Evolutionary conservation across 2,888 invertebrate genomes (phyloP).

Genomic region (Caenorhabditis becei): DNA sequence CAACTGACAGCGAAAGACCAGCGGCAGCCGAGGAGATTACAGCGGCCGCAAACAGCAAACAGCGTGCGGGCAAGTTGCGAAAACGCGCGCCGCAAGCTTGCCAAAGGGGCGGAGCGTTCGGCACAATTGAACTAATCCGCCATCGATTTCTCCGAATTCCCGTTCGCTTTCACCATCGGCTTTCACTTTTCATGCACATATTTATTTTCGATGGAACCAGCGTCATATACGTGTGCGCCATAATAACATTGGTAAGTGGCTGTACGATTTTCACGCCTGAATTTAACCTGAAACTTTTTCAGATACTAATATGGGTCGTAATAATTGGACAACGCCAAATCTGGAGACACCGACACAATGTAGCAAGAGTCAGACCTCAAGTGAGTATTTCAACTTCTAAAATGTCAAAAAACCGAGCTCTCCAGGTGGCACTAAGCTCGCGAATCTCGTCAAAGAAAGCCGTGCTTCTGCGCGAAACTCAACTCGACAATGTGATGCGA

Average conservation of each 20-base stretch:
- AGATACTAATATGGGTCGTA: slow-evolving; percentile 67
- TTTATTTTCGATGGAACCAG: slow-evolving; percentile 68
- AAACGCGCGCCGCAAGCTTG: slow-evolving; percentile 18
- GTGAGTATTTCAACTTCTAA: slow-evolving; percentile 46
- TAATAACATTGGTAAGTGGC: slow-evolving; percentile 53
- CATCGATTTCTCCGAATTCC: slow-evolving; percentile 35
- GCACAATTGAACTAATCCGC: slow-evolving; percentile 36
- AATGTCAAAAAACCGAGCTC: not conserved
- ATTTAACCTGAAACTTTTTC: slow-evolving; percentile 25
- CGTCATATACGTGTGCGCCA: slow-evolving; percentile 60
- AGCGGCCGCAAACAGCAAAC: slow-evolving; percentile 16
- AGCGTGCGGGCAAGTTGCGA: slow-evolving; percentile 20
- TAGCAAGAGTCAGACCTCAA: slow-evolving; percentile 70
- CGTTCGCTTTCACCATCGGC: not conserved
- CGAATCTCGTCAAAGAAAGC: slow-evolving; percentile 54
- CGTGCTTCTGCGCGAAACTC: slow-evolving; percentile 39
- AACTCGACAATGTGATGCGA: slow-evolving; percentile 66
- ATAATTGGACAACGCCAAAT: slow-evolving; percentile 76
- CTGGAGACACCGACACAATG: slow-evolving; percentile 75
- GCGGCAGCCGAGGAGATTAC: slow-evolving; percentile 26
- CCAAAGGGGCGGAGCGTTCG: slow-evolving; percentile 30
- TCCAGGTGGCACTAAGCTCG: slow-evolving; percentile 38
- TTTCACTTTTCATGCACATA: slow-evolving; percentile 23
- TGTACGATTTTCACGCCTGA: not conserved
- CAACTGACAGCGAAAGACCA: slow-evolving; percentile 30